These are phyloP conservation scores for Ramphastos sulfuratus DNA, from an alignment of 2,113 vertebrate species.

Conservation along the genomic window DNA sequence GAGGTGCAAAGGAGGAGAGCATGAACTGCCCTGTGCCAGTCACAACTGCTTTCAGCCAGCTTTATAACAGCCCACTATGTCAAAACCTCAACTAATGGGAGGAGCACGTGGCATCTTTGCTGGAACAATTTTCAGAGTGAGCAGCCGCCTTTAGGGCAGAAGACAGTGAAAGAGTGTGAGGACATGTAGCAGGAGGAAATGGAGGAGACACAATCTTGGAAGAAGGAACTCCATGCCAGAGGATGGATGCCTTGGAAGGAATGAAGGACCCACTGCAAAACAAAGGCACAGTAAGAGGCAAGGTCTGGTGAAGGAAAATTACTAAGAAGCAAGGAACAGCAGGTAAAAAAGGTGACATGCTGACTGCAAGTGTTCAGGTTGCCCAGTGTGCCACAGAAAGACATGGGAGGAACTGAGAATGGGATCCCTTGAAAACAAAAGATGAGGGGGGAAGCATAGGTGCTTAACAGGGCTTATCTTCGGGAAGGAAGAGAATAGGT, in stretches of 20 bases:
- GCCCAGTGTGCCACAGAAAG: not conserved
- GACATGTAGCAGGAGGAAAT: not conserved
- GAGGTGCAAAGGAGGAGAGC: not conserved
- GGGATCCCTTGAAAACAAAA: not conserved
- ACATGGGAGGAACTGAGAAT: rapidly evolving
- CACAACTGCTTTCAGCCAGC: not conserved
- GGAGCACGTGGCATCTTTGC: not conserved
- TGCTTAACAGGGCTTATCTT: not conserved
- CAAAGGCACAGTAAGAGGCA: not conserved
- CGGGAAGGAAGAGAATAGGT: not conserved
- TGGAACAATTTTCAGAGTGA: not conserved
- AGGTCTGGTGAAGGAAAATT: not conserved
- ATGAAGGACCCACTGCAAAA: not conserved
- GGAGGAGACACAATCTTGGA: not conserved
- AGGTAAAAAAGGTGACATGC: not conserved
- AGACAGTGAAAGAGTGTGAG: not conserved
- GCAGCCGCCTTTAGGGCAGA: not conserved
- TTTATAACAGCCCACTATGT: not conserved
- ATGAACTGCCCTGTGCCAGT: not conserved
- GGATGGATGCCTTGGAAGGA: not conserved
- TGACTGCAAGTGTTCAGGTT: not conserved
- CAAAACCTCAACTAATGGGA: not conserved
- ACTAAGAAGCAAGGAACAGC: not conserved
- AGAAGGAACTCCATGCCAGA: not conserved
- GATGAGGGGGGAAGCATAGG: not conserved